Evolutionary conservation across 2,113 vertebrate genomes (phyloP).

Genomic region (Podarcis raffonei): DNA sequence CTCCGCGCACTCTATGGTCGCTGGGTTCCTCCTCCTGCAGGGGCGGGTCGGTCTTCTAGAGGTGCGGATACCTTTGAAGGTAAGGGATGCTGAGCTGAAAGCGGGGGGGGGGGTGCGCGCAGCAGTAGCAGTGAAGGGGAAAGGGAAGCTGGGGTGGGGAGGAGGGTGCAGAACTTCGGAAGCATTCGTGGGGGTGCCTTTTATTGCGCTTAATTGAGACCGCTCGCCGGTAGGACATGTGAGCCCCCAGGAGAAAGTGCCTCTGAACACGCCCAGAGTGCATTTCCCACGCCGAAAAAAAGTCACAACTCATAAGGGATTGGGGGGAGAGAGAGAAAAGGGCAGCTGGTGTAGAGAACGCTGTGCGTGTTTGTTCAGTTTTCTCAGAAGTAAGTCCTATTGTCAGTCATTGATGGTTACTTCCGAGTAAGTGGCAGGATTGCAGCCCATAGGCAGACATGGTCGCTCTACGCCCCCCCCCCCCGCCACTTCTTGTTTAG

Average conservation of each 20-base stretch:
- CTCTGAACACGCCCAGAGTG: not conserved
- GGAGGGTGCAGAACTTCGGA: fast-evolving
- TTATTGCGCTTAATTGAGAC: not conserved
- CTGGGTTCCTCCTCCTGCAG: not conserved
- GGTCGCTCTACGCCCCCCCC: too few species aligned
- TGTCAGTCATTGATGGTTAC: not conserved
- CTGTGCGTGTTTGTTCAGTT: not conserved
- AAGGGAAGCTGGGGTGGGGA: too few species aligned
- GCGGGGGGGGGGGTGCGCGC: not conserved
- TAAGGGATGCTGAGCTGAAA: not conserved
- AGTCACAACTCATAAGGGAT: not conserved
- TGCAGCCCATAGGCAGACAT: not conserved
- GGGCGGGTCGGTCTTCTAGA: not conserved
- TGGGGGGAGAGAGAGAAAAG: not conserved
- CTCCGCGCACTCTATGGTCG: not conserved
- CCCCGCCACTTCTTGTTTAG: too few species aligned
- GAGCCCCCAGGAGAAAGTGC: not conserved
- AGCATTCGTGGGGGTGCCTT: too few species aligned
- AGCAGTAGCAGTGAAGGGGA: too few species aligned
- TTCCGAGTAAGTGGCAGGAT: not conserved
- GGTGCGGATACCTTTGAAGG: not conserved
- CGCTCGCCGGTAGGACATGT: not conserved
- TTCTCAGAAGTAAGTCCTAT: not conserved
- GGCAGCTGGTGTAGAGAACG: not conserved
- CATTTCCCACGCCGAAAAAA: not conserved